A percentile compares a stretch with the other conserved stretches of the same genome.
These are phyloP conservation scores for Cherax quadricarinatus DNA, from an alignment of 1,140 invertebrate genomes.

Conservation along the genomic window DNA sequence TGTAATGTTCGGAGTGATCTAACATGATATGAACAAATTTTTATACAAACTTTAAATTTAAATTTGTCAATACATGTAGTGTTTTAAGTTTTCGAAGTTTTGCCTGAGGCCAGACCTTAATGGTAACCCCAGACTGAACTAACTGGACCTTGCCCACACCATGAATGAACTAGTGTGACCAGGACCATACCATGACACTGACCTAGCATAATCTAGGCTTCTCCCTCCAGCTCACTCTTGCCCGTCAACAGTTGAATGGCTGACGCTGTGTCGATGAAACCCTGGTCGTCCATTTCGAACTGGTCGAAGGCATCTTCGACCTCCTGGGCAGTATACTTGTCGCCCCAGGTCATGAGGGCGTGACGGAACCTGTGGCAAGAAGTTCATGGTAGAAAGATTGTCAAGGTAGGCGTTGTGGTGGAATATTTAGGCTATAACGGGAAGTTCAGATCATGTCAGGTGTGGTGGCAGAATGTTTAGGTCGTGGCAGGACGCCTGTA, in stretches of 20 bases:
- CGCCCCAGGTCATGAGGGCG: slow-evolving; percentile 95
- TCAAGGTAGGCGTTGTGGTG: not conserved
- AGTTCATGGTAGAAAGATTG: not conserved
- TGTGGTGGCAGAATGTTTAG: not conserved
- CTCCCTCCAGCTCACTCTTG: slow-evolving; percentile 84
- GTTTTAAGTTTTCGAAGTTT: too few relatives aligned
- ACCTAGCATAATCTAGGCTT: slow-evolving; percentile 74
- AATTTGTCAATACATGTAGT: too few relatives aligned
- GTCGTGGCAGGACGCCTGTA: not conserved
- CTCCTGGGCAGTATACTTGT: slow-evolving; percentile 95
- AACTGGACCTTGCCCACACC: too few relatives aligned
- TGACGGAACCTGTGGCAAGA: slow-evolving; percentile 86
- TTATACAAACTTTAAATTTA: not conserved
- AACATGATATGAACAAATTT: not conserved
- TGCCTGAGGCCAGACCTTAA: too few relatives aligned
- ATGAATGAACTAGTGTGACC: not conserved
- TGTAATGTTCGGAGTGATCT: not conserved
- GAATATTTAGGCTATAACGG: not conserved
- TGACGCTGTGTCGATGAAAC: slow-evolving; percentile 92
- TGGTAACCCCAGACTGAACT: too few relatives aligned
- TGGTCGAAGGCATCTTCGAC: slow-evolving; percentile 96
- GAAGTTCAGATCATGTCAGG: not conserved
- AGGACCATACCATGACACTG: not conserved
- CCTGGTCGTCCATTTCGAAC: slow-evolving; percentile 94
- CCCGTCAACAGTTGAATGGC: slow-evolving; percentile 91